Percentiles rank a stretch among this genome's conserved stretches.
These are phyloP conservation scores for Vidua chalybeata DNA, from an alignment of 2,113 vertebrate species.

Conservation along the genomic window DNA sequence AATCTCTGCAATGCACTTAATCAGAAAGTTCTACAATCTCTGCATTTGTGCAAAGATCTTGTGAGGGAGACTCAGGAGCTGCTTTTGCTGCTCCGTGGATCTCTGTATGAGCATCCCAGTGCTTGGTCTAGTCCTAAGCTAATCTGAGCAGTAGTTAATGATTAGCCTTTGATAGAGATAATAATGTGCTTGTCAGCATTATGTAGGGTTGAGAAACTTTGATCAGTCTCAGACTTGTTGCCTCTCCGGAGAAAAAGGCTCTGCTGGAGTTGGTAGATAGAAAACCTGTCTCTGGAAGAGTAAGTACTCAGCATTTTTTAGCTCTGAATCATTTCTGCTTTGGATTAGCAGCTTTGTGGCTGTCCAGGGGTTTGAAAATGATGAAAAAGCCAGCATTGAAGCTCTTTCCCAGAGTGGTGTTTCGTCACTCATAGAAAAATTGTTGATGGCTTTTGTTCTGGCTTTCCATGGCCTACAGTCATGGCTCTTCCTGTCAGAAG, in stretches of 20 bases:
- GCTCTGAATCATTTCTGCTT: not conserved
- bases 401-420: not conserved
- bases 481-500: not conserved
- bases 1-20: not conserved
- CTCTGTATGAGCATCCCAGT: not conserved
- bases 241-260: not conserved
- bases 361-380: not conserved
- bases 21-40: not conserved
- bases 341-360: not conserved
- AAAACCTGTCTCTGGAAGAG: not conserved
- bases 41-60: not conserved
- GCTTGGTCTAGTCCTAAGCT: not conserved
- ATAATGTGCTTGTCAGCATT: not conserved
- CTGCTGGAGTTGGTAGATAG: not conserved
- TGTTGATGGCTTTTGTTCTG: not conserved
- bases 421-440: not conserved
- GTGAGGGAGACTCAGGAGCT: not conserved
- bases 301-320: not conserved
- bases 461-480: not conserved
- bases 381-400: not conserved
- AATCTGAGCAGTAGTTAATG: constrained; percentile 34
- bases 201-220: constrained; percentile 19
- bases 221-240: not conserved
- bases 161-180: constrained; percentile 47
- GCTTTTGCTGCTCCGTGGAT: not conserved